Evolutionary conservation across 2,113 vertebrate species (phyloP).

Genomic region (Anthoscopus minutus): DNA sequence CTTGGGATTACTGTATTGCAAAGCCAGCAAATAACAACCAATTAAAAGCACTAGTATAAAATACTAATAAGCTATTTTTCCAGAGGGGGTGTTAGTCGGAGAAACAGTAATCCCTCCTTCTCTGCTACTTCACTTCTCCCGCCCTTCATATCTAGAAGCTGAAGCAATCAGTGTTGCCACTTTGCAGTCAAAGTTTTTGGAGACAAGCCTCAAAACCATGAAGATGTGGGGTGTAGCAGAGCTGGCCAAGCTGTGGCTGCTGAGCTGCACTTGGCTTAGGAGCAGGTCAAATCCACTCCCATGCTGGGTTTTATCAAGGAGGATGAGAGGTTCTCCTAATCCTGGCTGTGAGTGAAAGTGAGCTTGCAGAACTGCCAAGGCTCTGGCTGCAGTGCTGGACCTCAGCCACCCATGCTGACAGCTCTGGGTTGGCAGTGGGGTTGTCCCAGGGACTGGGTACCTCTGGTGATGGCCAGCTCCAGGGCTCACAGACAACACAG

Average conservation of each 20-base stretch:
- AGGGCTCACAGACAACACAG: background rate
- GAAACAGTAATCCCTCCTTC: background rate
- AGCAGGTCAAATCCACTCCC: background rate
- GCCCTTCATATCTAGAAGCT: background rate
- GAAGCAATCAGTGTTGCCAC: background rate
- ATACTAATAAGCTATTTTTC: background rate
- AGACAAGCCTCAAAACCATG: background rate
- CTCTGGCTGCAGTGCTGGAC: background rate
- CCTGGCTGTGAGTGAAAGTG: background rate
- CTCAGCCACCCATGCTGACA: background rate
- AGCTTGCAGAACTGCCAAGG: background rate
- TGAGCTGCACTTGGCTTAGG: background rate
- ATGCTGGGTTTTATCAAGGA: constrained; percentile 35
- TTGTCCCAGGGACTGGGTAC: background rate
- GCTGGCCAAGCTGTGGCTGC: background rate
- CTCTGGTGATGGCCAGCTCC: background rate
- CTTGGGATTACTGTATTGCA: background rate
- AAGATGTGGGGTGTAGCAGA: background rate
- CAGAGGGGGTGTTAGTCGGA: background rate
- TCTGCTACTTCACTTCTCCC: background rate
- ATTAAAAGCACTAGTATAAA: background rate
- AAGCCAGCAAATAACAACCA: background rate
- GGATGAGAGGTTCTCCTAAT: background rate
- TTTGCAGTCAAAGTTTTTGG: background rate
- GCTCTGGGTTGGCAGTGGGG: rapidly evolving